Percentiles rank a stretch among this genome's conserved stretches.
phyloP scores from a whole-genome alignment of 2,797 vertebrate genomes.

The Cheirogaleus major region DNA sequence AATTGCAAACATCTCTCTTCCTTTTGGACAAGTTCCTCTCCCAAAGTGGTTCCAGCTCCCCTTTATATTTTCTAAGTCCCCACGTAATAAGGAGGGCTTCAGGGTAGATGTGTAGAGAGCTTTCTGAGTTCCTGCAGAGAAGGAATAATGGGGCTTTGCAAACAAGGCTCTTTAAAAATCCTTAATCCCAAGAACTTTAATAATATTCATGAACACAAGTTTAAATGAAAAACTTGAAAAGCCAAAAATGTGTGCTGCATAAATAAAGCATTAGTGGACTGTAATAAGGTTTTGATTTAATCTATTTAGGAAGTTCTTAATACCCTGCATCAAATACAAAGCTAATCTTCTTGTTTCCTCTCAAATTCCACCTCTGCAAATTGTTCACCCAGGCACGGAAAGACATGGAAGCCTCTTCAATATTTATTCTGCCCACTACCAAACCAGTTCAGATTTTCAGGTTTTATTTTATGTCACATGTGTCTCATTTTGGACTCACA shows the following conservation, averaged over 20 bases:
- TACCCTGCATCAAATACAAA: conserved; percentile 29
- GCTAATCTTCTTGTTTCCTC: conserved; percentile 43
- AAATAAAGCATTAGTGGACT: conserved; percentile 69
- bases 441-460: neutral
- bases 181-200: conserved; percentile 51
- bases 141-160: conserved; percentile 32
- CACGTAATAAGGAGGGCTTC: neutral
- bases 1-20: neutral
- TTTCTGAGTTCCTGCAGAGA: conserved; percentile 18
- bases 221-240: conserved; percentile 61
- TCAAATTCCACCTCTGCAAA: conserved; percentile 11
- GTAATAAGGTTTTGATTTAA: conserved; percentile 61
- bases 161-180: conserved; percentile 55
- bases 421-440: conserved; percentile 6
- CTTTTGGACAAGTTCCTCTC: neutral
- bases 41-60: neutral
- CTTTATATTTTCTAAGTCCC: neutral
- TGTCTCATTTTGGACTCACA: neutral
- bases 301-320: conserved; percentile 56
- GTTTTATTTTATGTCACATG: neutral
- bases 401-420: neutral
- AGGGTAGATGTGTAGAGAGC: neutral
- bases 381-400: neutral
- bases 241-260: conserved; percentile 54
- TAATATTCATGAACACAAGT: conserved; percentile 62